Evolutionary conservation across 2,888 invertebrate genomes (phyloP).

Genomic region (Oeneis ivallda): DNA sequence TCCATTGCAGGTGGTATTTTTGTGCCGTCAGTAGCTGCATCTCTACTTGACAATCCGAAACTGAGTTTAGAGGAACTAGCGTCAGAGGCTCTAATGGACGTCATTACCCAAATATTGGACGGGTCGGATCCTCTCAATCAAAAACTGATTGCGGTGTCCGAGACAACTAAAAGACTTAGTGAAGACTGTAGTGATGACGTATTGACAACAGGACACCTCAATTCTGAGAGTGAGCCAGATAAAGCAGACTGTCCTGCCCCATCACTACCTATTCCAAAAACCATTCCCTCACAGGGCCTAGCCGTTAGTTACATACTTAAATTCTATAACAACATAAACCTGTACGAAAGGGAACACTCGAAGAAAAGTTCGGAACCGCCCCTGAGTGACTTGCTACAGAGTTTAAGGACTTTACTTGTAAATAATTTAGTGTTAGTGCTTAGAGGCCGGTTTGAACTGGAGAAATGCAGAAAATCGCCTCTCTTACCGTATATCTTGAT

Average conservation of each 20-base stretch:
- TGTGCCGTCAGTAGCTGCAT: slow-evolving; percentile 80
- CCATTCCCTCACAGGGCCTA: slow-evolving; percentile 67
- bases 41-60: slow-evolving; percentile 78
- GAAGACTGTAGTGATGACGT: slow-evolving; percentile 72
- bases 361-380: slow-evolving; percentile 89
- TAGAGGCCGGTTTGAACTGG: slow-evolving; percentile 78
- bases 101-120: slow-evolving; percentile 80
- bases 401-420: slow-evolving; percentile 78
- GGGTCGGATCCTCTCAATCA: slow-evolving; percentile 82
- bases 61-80: slow-evolving; percentile 80
- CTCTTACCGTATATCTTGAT: slow-evolving; percentile 86
- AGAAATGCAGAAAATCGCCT: slow-evolving; percentile 82
- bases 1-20: slow-evolving; percentile 73
- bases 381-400: slow-evolving; percentile 84
- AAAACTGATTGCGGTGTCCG: slow-evolving; percentile 68
- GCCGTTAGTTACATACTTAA: slow-evolving; percentile 73
- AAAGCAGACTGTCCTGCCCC: slow-evolving; percentile 73
- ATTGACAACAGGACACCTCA: slow-evolving; percentile 58
- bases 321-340: slow-evolving; percentile 85
- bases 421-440: slow-evolving; percentile 82
- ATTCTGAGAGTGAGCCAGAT: slow-evolving; percentile 62
- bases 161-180: slow-evolving; percentile 70
- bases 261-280: slow-evolving; percentile 68
- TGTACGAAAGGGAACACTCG: slow-evolving; percentile 88
- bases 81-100: slow-evolving; percentile 85